These are phyloP conservation scores for Ormyrus rosae DNA, from an alignment of 2,888 invertebrate species.

Conservation along the genomic window DNA sequence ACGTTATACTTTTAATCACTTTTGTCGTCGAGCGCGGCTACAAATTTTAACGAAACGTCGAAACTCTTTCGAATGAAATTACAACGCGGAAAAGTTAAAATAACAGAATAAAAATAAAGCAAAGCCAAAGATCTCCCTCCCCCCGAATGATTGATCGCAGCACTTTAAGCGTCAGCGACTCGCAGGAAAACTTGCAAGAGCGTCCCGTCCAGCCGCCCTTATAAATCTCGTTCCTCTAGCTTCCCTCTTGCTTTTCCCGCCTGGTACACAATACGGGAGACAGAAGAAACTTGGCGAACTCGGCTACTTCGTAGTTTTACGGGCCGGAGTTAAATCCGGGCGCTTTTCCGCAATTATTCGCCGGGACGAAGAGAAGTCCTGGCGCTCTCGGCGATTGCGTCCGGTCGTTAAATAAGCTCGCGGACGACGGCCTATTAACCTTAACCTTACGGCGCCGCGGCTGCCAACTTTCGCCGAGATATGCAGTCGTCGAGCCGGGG, in stretches of 20 bases:
- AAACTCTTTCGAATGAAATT: slow-evolving; percentile 28
- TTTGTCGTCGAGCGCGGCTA: background rate
- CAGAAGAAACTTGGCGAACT: slow-evolving; percentile 5
- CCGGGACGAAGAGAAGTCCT: background rate
- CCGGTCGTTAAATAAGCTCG: background rate
- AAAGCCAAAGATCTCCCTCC: slow-evolving; percentile 23
- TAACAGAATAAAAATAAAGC: background rate
- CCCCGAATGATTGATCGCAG: slow-evolving; percentile 39
- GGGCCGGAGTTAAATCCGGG: background rate
- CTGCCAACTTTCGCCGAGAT: slow-evolving; percentile 6
- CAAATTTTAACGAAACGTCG: slow-evolving; percentile 21
- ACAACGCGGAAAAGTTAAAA: background rate
- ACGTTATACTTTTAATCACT: background rate
- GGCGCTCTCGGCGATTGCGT: background rate
- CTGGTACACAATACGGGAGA: background rate
- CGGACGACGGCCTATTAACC: slow-evolving; percentile 41
- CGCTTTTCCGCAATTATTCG: slow-evolving; percentile 11
- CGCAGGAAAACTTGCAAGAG: slow-evolving; percentile 4
- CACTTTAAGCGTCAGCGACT: slow-evolving; percentile 44
- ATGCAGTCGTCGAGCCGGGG: background rate
- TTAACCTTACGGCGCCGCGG: slow-evolving; percentile 25
- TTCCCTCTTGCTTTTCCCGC: slow-evolving; percentile 2
- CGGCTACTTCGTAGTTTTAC: too few relatives aligned
- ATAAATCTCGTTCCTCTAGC: slow-evolving; percentile 37
- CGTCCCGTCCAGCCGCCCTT: slow-evolving; percentile 9